A percentile compares a stretch with the other conserved stretches of the same genome.
Conservation (phyloP, 2,797 vertebrate genomes). For the Rhinophrynus dorsalis region DNA sequence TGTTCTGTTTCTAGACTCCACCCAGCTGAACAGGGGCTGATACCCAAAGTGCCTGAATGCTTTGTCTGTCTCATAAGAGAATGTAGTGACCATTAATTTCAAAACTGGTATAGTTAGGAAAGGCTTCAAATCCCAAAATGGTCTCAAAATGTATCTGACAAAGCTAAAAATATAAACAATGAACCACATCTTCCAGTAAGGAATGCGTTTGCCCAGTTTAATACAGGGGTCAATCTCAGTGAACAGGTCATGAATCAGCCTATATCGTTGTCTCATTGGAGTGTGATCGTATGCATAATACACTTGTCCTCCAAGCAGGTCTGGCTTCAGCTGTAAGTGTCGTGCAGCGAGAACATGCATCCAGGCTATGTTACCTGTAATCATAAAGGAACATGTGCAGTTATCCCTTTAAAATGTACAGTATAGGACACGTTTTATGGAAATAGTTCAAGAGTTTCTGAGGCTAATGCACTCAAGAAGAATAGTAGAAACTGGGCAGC, state of each 20-base stretch:
- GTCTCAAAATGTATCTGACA: conserved; percentile 26
- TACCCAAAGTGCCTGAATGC: conserved; percentile 55
- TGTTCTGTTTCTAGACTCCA: conserved; percentile 51
- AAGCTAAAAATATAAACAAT: conserved; percentile 33
- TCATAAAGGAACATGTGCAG: not conserved
- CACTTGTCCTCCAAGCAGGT: conserved; percentile 41
- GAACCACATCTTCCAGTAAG: conserved; percentile 55
- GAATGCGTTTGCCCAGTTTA: conserved; percentile 41
- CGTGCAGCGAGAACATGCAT: conserved; percentile 56
- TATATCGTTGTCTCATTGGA: conserved; percentile 7
- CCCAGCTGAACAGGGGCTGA: conserved; percentile 48
- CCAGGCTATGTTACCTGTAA: conserved; percentile 53
- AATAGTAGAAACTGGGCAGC: too few species aligned
- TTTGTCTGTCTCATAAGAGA: conserved; percentile 52
- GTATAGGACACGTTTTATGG: too few species aligned
- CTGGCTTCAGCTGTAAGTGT: conserved; percentile 50
- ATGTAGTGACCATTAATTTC: conserved; percentile 26
- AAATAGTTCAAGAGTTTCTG: too few species aligned
- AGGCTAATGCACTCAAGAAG: too few species aligned
- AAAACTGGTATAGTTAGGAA: conserved; percentile 47
- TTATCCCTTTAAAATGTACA: too few species aligned
- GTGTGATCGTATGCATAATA: conserved; percentile 50
- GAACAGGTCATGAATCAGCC: conserved; percentile 21
- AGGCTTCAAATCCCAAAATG: conserved; percentile 47
- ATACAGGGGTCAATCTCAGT: conserved; percentile 26